These are phyloP conservation scores for Sorex araneus DNA, from an alignment of 2,113 vertebrate species.

Conservation along the genomic window DNA sequence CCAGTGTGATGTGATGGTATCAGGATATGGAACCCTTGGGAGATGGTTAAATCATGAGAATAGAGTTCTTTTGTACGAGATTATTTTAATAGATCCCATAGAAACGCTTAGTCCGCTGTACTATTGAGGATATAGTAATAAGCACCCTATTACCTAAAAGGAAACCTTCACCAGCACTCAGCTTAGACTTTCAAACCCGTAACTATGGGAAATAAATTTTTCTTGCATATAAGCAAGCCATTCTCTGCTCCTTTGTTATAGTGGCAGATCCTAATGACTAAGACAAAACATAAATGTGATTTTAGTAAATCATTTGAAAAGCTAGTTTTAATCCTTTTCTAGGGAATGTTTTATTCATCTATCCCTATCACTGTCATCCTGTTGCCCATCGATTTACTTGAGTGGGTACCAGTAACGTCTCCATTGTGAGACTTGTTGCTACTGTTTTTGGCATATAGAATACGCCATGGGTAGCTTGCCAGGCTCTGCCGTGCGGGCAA, in stretches of 20 bases:
- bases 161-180: background rate
- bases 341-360: background rate
- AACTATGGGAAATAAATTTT: background rate
- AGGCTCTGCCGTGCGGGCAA: too few species aligned
- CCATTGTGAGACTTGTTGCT: too few species aligned
- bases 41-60: background rate
- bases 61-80: too few species aligned
- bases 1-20: background rate
- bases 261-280: background rate
- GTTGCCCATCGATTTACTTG: too few species aligned
- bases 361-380: too few species aligned
- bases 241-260: background rate
- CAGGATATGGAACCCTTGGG: background rate
- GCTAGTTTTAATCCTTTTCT: background rate
- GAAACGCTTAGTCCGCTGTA: background rate
- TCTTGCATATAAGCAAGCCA: background rate
- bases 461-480: too few species aligned
- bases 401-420: too few species aligned
- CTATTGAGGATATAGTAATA: background rate
- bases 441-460: too few species aligned
- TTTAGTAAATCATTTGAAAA: constrained; percentile 25
- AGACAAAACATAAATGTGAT: background rate
- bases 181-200: background rate
- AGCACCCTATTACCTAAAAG: background rate
- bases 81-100: background rate